A percentile compares a stretch with the other conserved stretches of the same genome.
Evolutionary conservation across 2,888 invertebrate genomes (phyloP).

Genomic region (Gandaritis pyraliata): DNA sequence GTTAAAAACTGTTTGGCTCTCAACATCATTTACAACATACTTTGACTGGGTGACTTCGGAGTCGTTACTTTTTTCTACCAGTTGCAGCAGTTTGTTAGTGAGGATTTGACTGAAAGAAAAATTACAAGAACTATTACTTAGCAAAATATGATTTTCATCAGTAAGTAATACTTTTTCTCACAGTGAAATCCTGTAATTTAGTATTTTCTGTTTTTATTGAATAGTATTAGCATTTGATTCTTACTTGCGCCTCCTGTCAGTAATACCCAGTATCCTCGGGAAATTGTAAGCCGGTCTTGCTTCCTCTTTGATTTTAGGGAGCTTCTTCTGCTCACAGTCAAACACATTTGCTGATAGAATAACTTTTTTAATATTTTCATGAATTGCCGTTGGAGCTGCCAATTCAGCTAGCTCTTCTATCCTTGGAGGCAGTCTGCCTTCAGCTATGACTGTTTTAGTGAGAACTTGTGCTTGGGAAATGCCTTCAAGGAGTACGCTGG

Average conservation of each 20-base stretch:
- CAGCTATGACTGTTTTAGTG: constrained; percentile 89
- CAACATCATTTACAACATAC: constrained; percentile 84
- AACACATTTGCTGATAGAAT: constrained; percentile 87
- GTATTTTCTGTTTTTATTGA: no score
- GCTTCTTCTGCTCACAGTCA: constrained; percentile 91
- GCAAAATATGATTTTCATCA: no score
- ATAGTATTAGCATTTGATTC: constrained; percentile 35
- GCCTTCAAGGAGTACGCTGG: constrained; percentile 89
- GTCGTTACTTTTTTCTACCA: constrained; percentile 87
- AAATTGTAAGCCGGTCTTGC: constrained; percentile 88
- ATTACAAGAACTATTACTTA: neutral
- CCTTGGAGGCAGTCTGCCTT: constrained; percentile 85
- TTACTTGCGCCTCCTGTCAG: constrained; percentile 88
- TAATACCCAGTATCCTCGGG: constrained; percentile 90
- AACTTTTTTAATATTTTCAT: constrained; percentile 86
- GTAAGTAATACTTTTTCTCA: no score
- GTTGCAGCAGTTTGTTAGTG: constrained; percentile 86
- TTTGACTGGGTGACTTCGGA: constrained; percentile 81
- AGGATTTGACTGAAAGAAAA: constrained; percentile 85
- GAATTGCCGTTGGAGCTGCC: constrained; percentile 78
- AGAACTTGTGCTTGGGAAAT: constrained; percentile 91
- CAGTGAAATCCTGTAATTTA: neutral
- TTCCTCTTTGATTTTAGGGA: constrained; percentile 89
- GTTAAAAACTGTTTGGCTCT: constrained; percentile 83
- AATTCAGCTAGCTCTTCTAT: constrained; percentile 81